phyloP scores from a whole-genome alignment of 2,888 invertebrate genomes.

The Lacanobia oleracea region DNA sequence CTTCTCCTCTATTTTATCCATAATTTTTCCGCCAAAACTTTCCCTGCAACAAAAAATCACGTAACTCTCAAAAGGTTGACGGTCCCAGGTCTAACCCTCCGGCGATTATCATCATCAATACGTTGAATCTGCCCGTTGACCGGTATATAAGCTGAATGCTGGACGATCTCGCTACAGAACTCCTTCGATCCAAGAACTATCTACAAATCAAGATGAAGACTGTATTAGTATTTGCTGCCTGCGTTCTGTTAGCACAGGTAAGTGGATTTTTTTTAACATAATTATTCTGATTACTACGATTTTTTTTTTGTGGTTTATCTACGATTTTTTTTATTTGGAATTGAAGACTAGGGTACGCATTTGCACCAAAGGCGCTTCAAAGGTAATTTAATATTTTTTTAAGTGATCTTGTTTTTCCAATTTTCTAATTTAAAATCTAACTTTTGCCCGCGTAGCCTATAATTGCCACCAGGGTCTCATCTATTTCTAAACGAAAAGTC shows the following conservation, averaged over 20 bases:
- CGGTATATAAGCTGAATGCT: slow-evolving; percentile 71
- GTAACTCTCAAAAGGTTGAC: slow-evolving; percentile 71
- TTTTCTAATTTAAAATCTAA: too few relatives aligned
- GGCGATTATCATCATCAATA: slow-evolving; percentile 69
- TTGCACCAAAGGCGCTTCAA: not conserved
- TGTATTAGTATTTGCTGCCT: slow-evolving; percentile 82
- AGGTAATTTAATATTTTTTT: not conserved
- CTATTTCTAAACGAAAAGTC: too few relatives aligned
- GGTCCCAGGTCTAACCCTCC: slow-evolving; percentile 63
- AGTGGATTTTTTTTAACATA: slow-evolving; percentile 51
- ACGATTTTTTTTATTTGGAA: not conserved
- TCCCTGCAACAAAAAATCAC: not conserved
- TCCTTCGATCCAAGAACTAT: slow-evolving; percentile 41
- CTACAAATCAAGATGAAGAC: slow-evolving; percentile 81
- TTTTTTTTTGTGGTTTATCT: not conserved
- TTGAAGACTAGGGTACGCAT: slow-evolving; percentile 7
- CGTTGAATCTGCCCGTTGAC: slow-evolving; percentile 55
- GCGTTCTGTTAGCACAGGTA: slow-evolving; percentile 84
- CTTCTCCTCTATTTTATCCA: fast-evolving
- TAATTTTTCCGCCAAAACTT: slow-evolving; percentile 1
- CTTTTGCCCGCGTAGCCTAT: too few relatives aligned
- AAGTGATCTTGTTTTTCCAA: not conserved
- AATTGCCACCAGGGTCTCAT: too few relatives aligned
- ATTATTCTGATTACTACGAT: slow-evolving; percentile 12
- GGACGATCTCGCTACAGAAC: slow-evolving; percentile 48